A percentile compares a stretch with the other conserved stretches of the same genome.
Evolutionary conservation across 2,113 vertebrate species (phyloP).

Genomic region (Thomomys bottae): DNA sequence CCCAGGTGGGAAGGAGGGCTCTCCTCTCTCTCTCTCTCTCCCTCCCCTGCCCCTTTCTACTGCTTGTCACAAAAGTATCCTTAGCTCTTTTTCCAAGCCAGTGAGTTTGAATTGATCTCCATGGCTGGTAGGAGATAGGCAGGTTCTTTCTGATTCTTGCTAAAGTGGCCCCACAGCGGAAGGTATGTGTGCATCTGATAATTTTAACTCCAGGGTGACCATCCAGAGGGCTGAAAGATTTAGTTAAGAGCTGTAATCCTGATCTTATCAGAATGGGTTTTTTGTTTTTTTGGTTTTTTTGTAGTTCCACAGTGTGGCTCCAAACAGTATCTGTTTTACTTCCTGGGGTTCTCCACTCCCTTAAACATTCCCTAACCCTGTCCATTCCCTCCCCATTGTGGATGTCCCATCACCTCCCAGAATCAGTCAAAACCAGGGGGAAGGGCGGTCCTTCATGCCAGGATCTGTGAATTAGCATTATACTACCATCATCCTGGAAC

Average conservation of each 20-base stretch:
- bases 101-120: constrained; percentile 70
- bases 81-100: constrained; percentile 75
- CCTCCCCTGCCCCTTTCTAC: constrained; percentile 43
- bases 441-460: background rate
- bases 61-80: constrained; percentile 70
- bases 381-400: constrained; percentile 66
- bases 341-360: constrained; percentile 81
- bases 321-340: constrained; percentile 86
- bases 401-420: constrained; percentile 68
- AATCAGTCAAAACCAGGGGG: constrained; percentile 67
- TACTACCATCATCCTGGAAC: too few relatives aligned
- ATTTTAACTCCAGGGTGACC: constrained; percentile 75
- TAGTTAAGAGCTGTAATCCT: constrained; percentile 81
- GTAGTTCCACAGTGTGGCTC: constrained; percentile 80
- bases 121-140: constrained; percentile 56
- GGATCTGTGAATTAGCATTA: too few relatives aligned
- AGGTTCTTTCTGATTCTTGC: constrained; percentile 68
- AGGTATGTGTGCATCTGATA: constrained; percentile 75
- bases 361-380: constrained; percentile 83
- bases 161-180: constrained; percentile 73
- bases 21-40: background rate
- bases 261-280: constrained; percentile 85
- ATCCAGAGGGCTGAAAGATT: constrained; percentile 69
- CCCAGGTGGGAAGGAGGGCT: background rate
- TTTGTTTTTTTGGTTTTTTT: too few relatives aligned